phyloP scores from a whole-genome alignment of 2,888 invertebrate genomes.

The Hypolimnas misippus region DNA sequence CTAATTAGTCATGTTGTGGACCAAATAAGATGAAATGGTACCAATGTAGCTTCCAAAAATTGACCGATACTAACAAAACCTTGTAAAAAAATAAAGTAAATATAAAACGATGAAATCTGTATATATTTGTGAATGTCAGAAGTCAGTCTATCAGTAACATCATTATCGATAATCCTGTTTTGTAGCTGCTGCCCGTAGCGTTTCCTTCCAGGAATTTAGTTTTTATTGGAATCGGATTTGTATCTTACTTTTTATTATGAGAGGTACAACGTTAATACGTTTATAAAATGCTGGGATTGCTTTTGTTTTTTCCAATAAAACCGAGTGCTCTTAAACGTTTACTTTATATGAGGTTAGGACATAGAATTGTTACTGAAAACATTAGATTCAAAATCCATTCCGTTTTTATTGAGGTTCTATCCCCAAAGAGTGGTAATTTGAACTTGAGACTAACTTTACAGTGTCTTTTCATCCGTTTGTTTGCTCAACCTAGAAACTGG shows the following conservation, averaged over 20 bases:
- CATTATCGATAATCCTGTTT: constrained; percentile 24
- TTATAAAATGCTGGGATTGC: not conserved
- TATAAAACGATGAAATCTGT: no score
- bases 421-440: no score
- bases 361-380: not conserved
- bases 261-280: not conserved
- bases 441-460: no score
- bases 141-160: constrained; percentile 19
- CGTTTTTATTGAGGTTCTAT: no score
- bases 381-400: no score
- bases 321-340: not conserved
- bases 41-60: no score
- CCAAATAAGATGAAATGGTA: no score
- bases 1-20: no score
- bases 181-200: constrained; percentile 12
- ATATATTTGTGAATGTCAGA: not conserved
- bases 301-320: not conserved
- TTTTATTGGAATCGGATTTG: constrained; percentile 23
- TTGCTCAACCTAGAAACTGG: no score
- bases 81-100: no score
- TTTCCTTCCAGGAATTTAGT: constrained; percentile 8
- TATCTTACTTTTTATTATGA: not conserved
- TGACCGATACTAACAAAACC: no score
- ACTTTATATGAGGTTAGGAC: not conserved
- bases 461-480: no score